phyloP scores from a whole-genome alignment of 2,888 invertebrate genomes.

The Plutella xylostella region DNA sequence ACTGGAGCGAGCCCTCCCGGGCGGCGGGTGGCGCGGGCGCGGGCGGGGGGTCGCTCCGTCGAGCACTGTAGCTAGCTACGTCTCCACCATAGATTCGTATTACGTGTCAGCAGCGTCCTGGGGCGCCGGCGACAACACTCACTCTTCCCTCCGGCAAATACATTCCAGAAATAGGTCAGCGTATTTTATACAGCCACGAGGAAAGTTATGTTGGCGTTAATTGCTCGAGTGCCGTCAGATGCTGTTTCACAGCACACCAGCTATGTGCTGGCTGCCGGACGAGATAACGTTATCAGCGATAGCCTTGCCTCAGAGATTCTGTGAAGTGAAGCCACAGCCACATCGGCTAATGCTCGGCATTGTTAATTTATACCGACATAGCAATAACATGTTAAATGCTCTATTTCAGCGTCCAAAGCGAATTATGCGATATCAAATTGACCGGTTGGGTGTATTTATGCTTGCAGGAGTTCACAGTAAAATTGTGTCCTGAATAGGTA shows the following conservation, averaged over 20 bases:
- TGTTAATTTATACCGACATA: too few species aligned
- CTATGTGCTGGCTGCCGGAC: slow-evolving; percentile 23
- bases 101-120: background rate
- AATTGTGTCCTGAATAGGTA: too few species aligned
- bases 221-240: background rate
- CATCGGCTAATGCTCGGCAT: background rate
- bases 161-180: background rate
- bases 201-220: too few species aligned
- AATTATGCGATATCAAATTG: background rate
- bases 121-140: too few species aligned
- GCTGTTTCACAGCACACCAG: background rate
- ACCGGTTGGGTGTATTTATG: background rate
- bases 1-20: slow-evolving; percentile 37
- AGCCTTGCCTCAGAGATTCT: slow-evolving; percentile 62
- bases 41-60: background rate
- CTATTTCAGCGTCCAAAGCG: background rate
- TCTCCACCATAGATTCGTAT: background rate
- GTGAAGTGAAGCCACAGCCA: slow-evolving; percentile 23
- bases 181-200: background rate
- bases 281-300: slow-evolving; percentile 64
- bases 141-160: too few species aligned
- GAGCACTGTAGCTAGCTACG: background rate
- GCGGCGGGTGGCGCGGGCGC: background rate
- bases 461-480: background rate
- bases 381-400: background rate